These are phyloP conservation scores for Alfaro cultratus DNA, from an alignment of 2,797 vertebrate genomes.

Conservation along the genomic window DNA sequence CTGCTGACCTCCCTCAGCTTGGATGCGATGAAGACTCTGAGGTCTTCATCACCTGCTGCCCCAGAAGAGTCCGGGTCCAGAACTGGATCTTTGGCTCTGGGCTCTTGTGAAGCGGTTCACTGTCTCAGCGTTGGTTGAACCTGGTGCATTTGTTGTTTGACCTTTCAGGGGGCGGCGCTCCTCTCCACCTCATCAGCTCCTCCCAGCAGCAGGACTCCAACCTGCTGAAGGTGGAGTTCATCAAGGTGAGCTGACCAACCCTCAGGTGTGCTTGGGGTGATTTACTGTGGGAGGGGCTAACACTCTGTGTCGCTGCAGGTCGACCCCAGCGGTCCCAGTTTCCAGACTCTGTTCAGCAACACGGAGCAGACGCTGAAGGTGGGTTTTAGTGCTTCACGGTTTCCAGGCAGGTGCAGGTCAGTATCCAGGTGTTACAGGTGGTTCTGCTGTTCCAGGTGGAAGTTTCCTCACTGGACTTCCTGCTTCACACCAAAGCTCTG, in stretches of 20 bases:
- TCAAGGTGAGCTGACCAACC: conserved; percentile 81
- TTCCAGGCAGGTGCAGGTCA: not conserved
- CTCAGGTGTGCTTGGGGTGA: no score
- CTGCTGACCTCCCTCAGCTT: not conserved
- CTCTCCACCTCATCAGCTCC: conserved; percentile 90
- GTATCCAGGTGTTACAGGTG: not conserved
- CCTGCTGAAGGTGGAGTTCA: conserved; percentile 93
- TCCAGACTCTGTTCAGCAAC: conserved; percentile 87
- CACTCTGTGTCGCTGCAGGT: conserved; percentile 78
- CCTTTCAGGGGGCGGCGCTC: conserved; percentile 75
- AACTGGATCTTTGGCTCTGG: not conserved
- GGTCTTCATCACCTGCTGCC: not conserved
- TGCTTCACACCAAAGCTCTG: conserved; percentile 92
- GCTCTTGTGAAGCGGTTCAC: not conserved
- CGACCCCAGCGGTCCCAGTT: conserved; percentile 86
- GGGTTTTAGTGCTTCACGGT: conserved; percentile 24
- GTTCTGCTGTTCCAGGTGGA: conserved; percentile 81
- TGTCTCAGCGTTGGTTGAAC: not conserved
- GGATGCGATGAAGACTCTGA: not conserved
- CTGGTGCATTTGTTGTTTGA: not conserved
- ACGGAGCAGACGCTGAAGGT: conserved; percentile 94
- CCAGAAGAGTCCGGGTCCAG: not conserved
- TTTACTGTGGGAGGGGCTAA: no score
- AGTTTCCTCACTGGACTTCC: conserved; percentile 91
- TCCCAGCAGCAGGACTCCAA: conserved; percentile 87